Evolutionary conservation across 2,113 vertebrate species (phyloP), one percentile per base, ranked within the genome.

Genomic region (Argyrosomus japonicus): DNA sequence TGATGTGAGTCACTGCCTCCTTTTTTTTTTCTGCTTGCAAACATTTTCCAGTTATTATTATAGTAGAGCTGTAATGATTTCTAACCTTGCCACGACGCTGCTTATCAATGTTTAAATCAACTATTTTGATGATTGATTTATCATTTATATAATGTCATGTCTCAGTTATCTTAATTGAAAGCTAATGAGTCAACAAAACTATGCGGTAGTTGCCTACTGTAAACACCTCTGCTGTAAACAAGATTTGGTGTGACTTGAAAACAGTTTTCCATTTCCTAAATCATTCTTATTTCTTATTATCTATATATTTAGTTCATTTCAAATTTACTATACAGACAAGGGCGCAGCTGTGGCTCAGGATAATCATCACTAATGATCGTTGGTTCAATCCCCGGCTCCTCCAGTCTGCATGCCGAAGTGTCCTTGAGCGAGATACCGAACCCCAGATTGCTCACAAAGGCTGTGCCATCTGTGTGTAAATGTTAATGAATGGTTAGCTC

Each of bases 1-100:
- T 65, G 97, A 99, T 48, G 98, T 99, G 94, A 98, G 97, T 97
- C 48, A 23, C 15, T 10, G 1, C 6, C 64, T 17, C 13, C 1
- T 5, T 47, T 47, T 47, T 9, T 47, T 6, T 60, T 2, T 32
- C 11, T 40, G 21, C 19, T 4, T 1, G 3, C 2, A 12, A 13
- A 58, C 21, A 27, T 36, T 18, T 0, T 36, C n/a, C 12, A 43
- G 21, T 40, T 40, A 40, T 8, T 36, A 36, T 40, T 40, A 40
- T 40, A 40, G 1, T 8, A 40, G 36, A 40, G 36, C 8, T 40
- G 36, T 40, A 40, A 40, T 40, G 36, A 40, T 8, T 40, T 40
- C 36, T 40, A 40, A 40, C 36, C 7, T 8, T 40, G 36, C 36
- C 7, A 40, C 7, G 1, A 9, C 36, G 1, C 36, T 8, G 36